phyloP scores from a whole-genome alignment of 2,113 vertebrate genomes.

The Notarius quadriscutis region DNA sequence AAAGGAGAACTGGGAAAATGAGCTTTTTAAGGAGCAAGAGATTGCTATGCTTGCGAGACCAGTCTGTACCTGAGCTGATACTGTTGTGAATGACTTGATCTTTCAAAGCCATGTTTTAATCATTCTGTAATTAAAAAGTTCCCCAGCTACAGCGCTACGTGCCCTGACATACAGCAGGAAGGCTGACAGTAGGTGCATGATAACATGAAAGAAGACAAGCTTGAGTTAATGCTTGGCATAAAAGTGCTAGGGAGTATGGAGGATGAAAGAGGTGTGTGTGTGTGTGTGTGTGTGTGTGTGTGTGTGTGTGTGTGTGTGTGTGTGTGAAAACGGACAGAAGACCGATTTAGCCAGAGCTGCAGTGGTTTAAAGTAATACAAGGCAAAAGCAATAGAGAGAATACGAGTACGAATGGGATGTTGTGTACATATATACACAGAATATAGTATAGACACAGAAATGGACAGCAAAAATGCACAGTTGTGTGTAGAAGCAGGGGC shows the following conservation, averaged over 20 bases:
- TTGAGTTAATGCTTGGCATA: slow-evolving; percentile 19
- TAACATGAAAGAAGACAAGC: slow-evolving; percentile 9
- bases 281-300: neutral
- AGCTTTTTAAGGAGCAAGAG: neutral
- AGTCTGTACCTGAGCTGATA: slow-evolving; percentile 10
- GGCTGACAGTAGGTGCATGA: slow-evolving; percentile 16
- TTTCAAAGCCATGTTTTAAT: slow-evolving; percentile 12
- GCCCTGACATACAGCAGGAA: slow-evolving; percentile 4
- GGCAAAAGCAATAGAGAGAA: neutral
- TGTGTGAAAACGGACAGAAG: neutral
- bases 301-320: neutral
- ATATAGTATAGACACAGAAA: neutral
- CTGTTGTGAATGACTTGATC: slow-evolving; percentile 5
- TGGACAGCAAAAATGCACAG: neutral
- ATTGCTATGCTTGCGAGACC: neutral
- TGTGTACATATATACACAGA: neutral
- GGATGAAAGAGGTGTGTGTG: slow-evolving; percentile 6
- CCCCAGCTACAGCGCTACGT: neutral
- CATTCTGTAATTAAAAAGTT: slow-evolving; percentile 25
- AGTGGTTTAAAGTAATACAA: slow-evolving; percentile 6
- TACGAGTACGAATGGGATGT: neutral
- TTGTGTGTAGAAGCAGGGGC: too few species aligned
- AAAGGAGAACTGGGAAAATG: neutral
- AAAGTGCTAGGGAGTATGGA: neutral
- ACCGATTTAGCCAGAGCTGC: neutral